Conservation (phyloP, 2,888 invertebrate genomes). For the Andrena bucephala region DNA sequence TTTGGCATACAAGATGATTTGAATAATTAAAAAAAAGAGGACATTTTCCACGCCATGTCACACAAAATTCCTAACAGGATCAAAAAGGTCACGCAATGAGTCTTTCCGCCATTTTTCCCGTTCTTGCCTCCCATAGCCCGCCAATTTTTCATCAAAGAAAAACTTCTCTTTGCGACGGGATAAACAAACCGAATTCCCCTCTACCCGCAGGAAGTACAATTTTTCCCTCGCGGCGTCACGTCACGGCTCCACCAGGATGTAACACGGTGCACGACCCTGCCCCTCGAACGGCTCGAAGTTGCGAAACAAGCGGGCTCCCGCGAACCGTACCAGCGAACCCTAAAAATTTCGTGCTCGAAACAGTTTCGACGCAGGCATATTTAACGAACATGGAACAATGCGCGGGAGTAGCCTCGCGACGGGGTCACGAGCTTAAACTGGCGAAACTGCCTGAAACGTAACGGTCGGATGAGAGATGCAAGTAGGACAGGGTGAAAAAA, state of each 20-base stretch:
- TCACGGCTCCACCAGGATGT: background rate
- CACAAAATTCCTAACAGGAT: too few relatives aligned
- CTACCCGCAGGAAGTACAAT: background rate
- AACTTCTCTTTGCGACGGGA: too few relatives aligned
- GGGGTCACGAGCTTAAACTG: constrained; percentile 51
- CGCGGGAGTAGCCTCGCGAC: constrained; percentile 32
- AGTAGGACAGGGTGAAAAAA: constrained; percentile 35
- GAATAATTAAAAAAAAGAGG: too few relatives aligned
- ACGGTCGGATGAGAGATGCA: constrained; percentile 40
- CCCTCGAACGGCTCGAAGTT: background rate
- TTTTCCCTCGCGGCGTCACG: background rate
- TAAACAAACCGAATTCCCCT: too few relatives aligned
- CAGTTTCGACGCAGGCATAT: constrained; percentile 44
- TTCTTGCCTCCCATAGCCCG: too few relatives aligned
- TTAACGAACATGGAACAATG: constrained; percentile 48
- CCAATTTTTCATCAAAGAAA: too few relatives aligned
- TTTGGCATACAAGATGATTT: too few relatives aligned
- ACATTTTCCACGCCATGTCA: too few relatives aligned
- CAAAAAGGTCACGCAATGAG: too few relatives aligned
- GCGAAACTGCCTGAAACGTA: constrained; percentile 45
- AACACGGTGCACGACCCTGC: background rate
- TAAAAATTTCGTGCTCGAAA: constrained; percentile 43
- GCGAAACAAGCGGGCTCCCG: constrained; percentile 6
- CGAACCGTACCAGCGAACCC: background rate
- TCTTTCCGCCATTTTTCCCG: too few relatives aligned